Conservation (phyloP, 1,140 invertebrate species). For the Ridgeia piscesae region DNA sequence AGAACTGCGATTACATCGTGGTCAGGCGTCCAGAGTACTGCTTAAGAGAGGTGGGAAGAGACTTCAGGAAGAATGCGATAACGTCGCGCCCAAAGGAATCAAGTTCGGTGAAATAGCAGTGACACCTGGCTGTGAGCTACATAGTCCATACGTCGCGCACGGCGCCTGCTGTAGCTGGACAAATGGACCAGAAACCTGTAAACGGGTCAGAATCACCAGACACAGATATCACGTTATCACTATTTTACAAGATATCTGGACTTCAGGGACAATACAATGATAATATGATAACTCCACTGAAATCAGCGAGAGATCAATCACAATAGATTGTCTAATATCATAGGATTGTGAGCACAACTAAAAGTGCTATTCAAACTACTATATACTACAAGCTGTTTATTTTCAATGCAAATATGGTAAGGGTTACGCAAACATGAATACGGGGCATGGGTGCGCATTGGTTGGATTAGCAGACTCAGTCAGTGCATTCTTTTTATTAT, state of each 20-base stretch:
- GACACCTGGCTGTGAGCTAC: background rate
- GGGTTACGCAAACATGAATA: no score
- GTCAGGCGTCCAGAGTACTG: background rate
- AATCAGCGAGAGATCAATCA: no score
- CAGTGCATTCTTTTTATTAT: no score
- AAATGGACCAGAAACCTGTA: background rate
- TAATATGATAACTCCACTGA: no score
- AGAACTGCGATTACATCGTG: background rate
- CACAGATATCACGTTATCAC: background rate
- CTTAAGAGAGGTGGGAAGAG: background rate
- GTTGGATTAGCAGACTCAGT: no score
- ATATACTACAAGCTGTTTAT: background rate
- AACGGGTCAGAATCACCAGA: background rate
- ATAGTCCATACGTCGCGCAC: background rate
- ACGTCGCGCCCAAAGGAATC: background rate
- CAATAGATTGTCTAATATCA: no score
- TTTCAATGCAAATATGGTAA: no score
- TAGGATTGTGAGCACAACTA: no score
- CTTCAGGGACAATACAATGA: no score
- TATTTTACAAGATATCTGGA: no score
- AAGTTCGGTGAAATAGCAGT: background rate
- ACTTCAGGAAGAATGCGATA: background rate
- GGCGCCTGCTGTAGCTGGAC: background rate
- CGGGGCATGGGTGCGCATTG: no score
- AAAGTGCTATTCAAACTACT: background rate